Conservation (phyloP, 2,888 invertebrate genomes). For the Anorthoa munda region DNA sequence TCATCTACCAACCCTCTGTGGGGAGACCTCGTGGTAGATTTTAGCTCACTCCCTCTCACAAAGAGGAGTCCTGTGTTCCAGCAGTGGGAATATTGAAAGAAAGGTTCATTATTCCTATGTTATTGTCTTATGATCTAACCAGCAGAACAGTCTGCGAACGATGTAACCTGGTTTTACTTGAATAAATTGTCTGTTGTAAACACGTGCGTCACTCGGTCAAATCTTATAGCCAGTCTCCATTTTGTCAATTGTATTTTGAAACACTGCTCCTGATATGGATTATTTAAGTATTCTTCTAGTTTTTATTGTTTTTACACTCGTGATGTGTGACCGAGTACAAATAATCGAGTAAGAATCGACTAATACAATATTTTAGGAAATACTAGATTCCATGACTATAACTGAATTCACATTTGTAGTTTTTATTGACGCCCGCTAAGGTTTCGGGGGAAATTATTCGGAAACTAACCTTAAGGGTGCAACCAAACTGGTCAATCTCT, state of each 20-base stretch:
- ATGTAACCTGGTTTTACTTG: constrained; percentile 5
- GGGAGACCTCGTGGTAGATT: too few relatives aligned
- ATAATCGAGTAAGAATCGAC: background rate
- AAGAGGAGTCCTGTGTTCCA: too few relatives aligned
- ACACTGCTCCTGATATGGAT: background rate
- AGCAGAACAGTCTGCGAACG: background rate
- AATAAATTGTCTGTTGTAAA: background rate
- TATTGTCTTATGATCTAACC: too few relatives aligned
- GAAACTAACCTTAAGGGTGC: background rate
- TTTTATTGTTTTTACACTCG: background rate
- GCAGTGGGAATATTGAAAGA: too few relatives aligned
- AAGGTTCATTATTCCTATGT: too few relatives aligned
- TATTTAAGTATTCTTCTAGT: background rate
- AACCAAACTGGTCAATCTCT: background rate
- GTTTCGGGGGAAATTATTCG: background rate
- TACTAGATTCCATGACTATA: too few relatives aligned
- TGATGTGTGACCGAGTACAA: background rate
- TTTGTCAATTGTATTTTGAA: constrained; percentile 9
- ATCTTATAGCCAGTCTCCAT: constrained; percentile 7
- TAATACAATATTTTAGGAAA: background rate
- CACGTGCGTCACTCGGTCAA: background rate
- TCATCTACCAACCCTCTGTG: too few relatives aligned
- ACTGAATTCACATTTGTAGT: background rate
- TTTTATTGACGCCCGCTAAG: background rate
- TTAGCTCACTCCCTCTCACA: too few relatives aligned